A percentile compares a stretch with the other conserved stretches of the same genome.
phyloP scores from a whole-genome alignment of 2,888 invertebrate species.

The Agrotis clavis region DNA sequence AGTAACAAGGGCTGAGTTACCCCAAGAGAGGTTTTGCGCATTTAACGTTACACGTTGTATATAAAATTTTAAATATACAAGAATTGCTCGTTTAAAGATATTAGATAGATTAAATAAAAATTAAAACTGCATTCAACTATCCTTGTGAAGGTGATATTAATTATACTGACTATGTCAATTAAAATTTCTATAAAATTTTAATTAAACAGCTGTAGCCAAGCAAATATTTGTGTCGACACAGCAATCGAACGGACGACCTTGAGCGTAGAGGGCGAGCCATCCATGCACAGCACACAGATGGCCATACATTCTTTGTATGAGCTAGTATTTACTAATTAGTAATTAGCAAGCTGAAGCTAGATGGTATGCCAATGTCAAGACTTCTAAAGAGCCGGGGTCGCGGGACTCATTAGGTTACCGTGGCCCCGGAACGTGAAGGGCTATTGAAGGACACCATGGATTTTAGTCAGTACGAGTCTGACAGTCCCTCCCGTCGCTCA shows the following conservation, averaged over 20 bases:
- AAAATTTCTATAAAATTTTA: neutral
- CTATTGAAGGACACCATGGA: too few relatives aligned
- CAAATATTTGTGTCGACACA: conserved; percentile 8
- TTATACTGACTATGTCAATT: neutral
- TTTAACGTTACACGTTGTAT: too few relatives aligned
- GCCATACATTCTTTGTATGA: neutral
- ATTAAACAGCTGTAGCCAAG: conserved; percentile 19
- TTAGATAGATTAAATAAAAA: too few relatives aligned
- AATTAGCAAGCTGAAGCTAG: neutral
- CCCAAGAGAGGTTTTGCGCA: too few relatives aligned
- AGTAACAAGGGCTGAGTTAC: too few relatives aligned
- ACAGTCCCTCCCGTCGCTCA: too few relatives aligned
- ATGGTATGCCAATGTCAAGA: neutral
- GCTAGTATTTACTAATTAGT: conserved; percentile 11
- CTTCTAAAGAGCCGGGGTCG: neutral
- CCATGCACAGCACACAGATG: neutral
- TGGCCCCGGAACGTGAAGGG: too few relatives aligned
- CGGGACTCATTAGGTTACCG: too few relatives aligned
- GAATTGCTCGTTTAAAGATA: too few relatives aligned
- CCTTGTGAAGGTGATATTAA: neutral
- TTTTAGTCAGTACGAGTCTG: too few relatives aligned
- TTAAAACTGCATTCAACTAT: neutral
- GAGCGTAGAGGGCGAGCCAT: neutral
- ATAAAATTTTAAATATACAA: too few relatives aligned
- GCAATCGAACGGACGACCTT: conserved; percentile 6